Evolutionary conservation across 2,888 invertebrate genomes (phyloP), one percentile per base, ranked within the genome.

Genomic region (Pedicia rivosa): DNA sequence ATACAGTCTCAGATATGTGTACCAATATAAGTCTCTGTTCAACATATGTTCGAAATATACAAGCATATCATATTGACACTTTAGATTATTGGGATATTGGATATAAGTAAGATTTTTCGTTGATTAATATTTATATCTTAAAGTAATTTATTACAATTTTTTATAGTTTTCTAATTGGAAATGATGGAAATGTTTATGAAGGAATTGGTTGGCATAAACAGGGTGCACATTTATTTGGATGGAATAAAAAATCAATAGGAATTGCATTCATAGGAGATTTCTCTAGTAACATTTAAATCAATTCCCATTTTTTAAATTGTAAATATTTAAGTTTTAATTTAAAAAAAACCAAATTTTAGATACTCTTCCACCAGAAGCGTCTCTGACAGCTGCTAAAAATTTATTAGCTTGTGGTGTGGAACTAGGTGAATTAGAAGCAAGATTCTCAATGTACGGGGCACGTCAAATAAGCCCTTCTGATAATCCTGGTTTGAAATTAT

Each of bases 141-240:
- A 13, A 27, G 3, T 6, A 25, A 33, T 14, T 16, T 12, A 5
- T 15, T 30, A 26, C 26, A 17, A n/a, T 34, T 27, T 31, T 34
- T 32, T 39, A 13, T 35, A 72, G 71, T 31, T 73, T 72, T 43
- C 47, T 75, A 41, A 63, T 77, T 37, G 75, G 75, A 5, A 69
- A 70, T 19, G 74, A 75, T 48, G 75, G 74, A 5, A 63, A 68
- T 22, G 60, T 77, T 8, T 77, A 74, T 46, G 74, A 76, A 54
- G 77, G 75, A 2, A 53, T 64, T 2, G 76, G 76, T 2, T 78
- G 76, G 76, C 60, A 66, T 5, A 61, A 63, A 26, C 59, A 62
- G 8, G 76, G 75, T 0, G 66, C 72, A 0, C 76, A 75, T 44
- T 70, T 70, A 0, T 62, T 57, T 9, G 64, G 64, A 5, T 75